A percentile compares a stretch with the other conserved stretches of the same genome.
Conservation (phyloP, 2,888 invertebrate species). For the Antitype chi region DNA sequence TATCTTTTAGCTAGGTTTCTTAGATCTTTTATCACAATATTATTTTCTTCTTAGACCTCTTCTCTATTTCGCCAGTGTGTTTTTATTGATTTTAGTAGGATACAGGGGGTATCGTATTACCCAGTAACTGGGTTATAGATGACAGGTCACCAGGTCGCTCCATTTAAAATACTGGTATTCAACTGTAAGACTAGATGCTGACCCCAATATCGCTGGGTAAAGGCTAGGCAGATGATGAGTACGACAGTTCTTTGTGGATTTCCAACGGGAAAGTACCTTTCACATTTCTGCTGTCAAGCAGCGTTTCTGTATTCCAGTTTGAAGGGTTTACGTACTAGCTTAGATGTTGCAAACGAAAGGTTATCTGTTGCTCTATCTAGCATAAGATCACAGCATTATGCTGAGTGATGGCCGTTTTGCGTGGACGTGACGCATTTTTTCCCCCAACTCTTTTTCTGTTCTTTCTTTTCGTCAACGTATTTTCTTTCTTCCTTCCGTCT, state of each 20-base stretch:
- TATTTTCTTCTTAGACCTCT: background rate
- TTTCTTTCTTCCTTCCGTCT: background rate
- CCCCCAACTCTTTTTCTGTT: background rate
- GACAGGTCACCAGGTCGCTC: no score
- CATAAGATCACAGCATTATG: background rate
- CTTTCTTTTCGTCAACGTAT: background rate
- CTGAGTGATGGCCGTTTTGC: background rate
- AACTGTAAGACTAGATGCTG: no score
- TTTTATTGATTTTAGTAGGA: background rate
- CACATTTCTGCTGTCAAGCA: background rate
- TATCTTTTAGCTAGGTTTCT: conserved; percentile 9
- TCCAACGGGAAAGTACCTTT: no score
- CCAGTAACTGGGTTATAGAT: no score
- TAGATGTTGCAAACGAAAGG: background rate
- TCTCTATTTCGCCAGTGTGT: background rate
- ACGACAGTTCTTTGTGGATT: background rate
- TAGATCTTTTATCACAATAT: conserved; percentile 37
- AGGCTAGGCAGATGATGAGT: no score
- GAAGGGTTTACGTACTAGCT: background rate
- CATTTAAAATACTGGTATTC: no score
- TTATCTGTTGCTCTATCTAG: background rate
- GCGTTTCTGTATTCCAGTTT: background rate
- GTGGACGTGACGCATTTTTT: background rate
- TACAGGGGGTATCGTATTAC: no score
- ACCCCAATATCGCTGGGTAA: no score